phyloP scores from a whole-genome alignment of 2,113 vertebrate species.

The Ptilonorhynchus violaceus region DNA sequence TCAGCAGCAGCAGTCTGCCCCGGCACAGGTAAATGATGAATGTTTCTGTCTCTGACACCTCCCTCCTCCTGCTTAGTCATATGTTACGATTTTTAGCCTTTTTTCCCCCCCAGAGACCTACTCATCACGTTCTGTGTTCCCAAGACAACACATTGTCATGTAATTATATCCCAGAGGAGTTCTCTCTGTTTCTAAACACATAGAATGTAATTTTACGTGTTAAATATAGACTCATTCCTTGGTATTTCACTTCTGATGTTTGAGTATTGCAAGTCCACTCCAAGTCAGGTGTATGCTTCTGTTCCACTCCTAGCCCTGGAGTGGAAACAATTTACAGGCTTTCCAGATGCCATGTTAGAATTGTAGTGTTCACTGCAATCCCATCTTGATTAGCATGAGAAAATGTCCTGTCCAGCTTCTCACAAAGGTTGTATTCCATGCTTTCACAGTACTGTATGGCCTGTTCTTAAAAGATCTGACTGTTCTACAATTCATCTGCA shows the following conservation, averaged over 20 bases:
- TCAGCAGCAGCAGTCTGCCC: not conserved
- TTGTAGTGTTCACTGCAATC: not conserved
- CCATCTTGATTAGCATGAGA: not conserved
- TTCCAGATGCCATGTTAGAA: not conserved
- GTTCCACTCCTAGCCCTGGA: not conserved
- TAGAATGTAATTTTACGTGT: not conserved
- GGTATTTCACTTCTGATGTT: not conserved
- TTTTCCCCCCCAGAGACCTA: not conserved
- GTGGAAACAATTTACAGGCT: not conserved
- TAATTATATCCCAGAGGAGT: slow-evolving; percentile 32
- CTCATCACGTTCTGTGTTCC: not conserved
- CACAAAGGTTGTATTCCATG: not conserved
- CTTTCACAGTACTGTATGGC: not conserved
- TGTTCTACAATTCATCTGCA: not conserved
- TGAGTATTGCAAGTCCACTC: not conserved
- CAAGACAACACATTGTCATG: not conserved
- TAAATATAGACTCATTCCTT: slow-evolving; percentile 9
- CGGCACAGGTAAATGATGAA: not conserved
- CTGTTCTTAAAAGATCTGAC: not conserved
- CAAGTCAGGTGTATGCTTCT: not conserved
- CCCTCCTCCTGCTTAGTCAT: not conserved
- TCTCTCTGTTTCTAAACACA: slow-evolving; percentile 9
- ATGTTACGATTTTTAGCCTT: not conserved
- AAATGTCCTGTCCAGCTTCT: not conserved
- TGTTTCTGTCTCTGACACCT: not conserved